Conservation (phyloP, 2,113 vertebrate species). For the Pao palembangensis region DNA sequence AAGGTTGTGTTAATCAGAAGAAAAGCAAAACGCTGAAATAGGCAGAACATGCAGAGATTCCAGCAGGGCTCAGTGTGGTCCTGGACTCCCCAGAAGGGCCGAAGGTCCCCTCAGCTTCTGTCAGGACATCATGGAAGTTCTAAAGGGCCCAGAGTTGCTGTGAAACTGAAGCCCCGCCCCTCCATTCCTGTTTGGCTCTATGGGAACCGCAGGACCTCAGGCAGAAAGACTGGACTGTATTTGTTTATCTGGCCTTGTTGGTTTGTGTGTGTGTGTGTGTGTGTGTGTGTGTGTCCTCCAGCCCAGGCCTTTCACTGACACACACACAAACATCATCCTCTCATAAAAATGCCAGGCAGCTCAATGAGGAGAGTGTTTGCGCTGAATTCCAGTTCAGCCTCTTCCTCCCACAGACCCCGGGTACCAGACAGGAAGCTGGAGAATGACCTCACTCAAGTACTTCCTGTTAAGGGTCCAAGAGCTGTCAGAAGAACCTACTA, state of each 20-base stretch:
- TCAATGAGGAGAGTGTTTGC: conserved; percentile 54
- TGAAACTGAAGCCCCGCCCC: conserved; percentile 22
- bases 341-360: conserved; percentile 57
- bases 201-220: conserved; percentile 51
- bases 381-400: conserved; percentile 39
- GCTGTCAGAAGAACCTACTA: not conserved
- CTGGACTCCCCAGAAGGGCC: too few species aligned
- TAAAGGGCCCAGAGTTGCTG: conserved; percentile 41
- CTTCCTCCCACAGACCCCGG: conserved; percentile 36
- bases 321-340: conserved; percentile 52
- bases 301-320: conserved; percentile 40
- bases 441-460: conserved; percentile 37
- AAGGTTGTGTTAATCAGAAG: too few species aligned
- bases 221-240: conserved; percentile 35
- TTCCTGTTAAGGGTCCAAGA: conserved; percentile 20
- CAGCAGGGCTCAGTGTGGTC: too few species aligned
- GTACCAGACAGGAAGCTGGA: conserved; percentile 42
- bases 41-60: too few species aligned
- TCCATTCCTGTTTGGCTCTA: conserved; percentile 12
- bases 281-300: not conserved
- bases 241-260: conserved; percentile 52
- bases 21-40: not conserved
- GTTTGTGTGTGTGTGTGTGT: conserved; percentile 11
- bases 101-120: not conserved
- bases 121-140: conserved; percentile 35